phyloP scores from a whole-genome alignment of 2,113 vertebrate species.

The Anoplopoma fimbria region DNA sequence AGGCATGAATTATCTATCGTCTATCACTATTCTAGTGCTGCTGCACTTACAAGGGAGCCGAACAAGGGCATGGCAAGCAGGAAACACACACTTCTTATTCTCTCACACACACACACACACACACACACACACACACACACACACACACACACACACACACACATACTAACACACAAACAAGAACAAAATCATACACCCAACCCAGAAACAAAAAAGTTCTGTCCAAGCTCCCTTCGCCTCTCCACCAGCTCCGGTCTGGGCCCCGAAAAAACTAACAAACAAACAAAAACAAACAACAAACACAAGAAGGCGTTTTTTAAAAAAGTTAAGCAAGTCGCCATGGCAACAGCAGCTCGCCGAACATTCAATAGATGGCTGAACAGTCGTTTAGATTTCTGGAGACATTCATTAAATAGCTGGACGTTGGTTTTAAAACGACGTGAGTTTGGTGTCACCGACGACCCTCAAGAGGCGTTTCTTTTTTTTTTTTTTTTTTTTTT shows the following conservation, averaged over 20 bases:
- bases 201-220: constrained; percentile 56
- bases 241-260: constrained; percentile 33
- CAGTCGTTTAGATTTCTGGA: constrained; percentile 76
- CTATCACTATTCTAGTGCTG: constrained; percentile 66
- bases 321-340: constrained; percentile 31
- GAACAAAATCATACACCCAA: constrained; percentile 60
- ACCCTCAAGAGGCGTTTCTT: too few relatives aligned
- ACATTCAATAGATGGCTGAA: constrained; percentile 82
- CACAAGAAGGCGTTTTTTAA: constrained; percentile 71
- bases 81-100: constrained; percentile 29
- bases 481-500: too few relatives aligned
- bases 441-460: too few relatives aligned
- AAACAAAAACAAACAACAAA: constrained; percentile 10
- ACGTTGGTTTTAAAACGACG: too few relatives aligned
- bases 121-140: constrained; percentile 27
- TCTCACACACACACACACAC: constrained; percentile 32
- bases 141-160: constrained; percentile 30
- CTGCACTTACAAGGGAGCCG: constrained; percentile 65
- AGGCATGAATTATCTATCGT: constrained; percentile 77
- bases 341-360: constrained; percentile 34
- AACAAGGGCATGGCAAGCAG: constrained; percentile 68
- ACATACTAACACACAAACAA: constrained; percentile 36
- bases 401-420: constrained; percentile 77
- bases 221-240: constrained; percentile 44
- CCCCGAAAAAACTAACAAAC: background rate